phyloP scores from a whole-genome alignment of 1,140 invertebrate genomes.

The Kradibia gibbosae region DNA sequence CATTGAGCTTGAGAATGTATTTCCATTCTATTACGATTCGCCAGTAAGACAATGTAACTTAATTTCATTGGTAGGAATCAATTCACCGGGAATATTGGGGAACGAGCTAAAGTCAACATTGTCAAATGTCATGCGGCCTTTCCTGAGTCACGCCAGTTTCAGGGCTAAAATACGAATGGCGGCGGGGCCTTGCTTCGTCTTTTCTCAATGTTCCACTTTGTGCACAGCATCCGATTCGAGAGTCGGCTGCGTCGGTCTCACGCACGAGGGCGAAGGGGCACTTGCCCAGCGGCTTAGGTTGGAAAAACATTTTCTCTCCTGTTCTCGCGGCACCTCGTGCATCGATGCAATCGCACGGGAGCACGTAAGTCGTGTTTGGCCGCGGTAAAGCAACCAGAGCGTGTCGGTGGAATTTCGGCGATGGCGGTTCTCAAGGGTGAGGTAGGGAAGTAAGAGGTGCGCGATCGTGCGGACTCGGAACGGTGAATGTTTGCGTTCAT shows the following conservation, averaged over 20 bases:
- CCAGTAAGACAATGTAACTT: neutral
- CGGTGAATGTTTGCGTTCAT: neutral
- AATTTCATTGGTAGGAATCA: neutral
- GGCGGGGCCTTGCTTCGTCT: no score
- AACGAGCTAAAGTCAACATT: neutral
- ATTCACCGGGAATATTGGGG: neutral
- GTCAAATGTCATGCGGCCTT: no score
- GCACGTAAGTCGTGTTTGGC: neutral
- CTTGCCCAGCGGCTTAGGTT: no score
- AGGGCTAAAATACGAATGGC: no score
- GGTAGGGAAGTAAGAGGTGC: neutral
- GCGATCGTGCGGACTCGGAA: neutral
- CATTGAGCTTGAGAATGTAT: neutral
- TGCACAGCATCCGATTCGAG: no score
- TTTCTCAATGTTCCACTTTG: neutral
- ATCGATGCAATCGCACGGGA: neutral
- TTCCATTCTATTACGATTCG: neutral
- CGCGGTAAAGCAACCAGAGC: neutral
- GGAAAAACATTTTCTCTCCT: no score
- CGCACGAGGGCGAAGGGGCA: no score
- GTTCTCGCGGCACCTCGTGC: neutral
- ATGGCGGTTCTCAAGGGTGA: no score
- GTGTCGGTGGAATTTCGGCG: no score
- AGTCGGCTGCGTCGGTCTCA: no score
- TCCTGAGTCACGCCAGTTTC: no score